phyloP scores from a whole-genome alignment of 2,888 invertebrate genomes.

The Troides aeacus region DNA sequence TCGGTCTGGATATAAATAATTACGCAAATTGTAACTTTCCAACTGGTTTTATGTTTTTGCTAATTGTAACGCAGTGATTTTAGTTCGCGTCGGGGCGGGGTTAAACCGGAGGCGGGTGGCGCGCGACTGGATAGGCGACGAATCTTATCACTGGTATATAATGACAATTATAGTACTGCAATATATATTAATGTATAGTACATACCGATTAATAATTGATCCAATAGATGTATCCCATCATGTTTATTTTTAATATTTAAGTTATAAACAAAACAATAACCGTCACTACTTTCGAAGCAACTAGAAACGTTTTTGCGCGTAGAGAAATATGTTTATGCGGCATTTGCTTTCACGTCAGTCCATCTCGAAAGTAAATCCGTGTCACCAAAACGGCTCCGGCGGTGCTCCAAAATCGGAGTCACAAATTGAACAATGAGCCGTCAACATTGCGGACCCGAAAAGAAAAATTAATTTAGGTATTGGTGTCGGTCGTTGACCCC shows the following conservation, averaged over 20 bases:
- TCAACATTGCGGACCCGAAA: constrained; percentile 64
- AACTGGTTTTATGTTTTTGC: background rate
- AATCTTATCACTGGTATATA: too few relatives aligned
- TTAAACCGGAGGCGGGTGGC: too few relatives aligned
- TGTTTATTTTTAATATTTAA: background rate
- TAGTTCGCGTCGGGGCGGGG: too few relatives aligned
- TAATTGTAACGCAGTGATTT: background rate
- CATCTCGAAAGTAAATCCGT: constrained; percentile 42
- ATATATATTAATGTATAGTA: too few relatives aligned
- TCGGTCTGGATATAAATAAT: constrained; percentile 2
- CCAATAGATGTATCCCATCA: background rate
- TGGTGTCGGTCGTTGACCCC: constrained; percentile 76
- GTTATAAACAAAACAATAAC: constrained; percentile 9
- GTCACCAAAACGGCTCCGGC: constrained; percentile 48
- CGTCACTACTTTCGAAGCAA: constrained; percentile 22
- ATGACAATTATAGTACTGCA: too few relatives aligned
- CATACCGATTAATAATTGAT: too few relatives aligned
- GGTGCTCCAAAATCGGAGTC: constrained; percentile 60
- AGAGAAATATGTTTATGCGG: constrained; percentile 42
- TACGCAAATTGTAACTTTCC: constrained; percentile 3
- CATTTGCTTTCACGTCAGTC: constrained; percentile 35
- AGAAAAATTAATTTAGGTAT: constrained; percentile 79
- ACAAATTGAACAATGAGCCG: constrained; percentile 72
- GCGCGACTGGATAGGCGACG: too few relatives aligned
- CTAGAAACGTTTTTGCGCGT: constrained; percentile 30